These are phyloP conservation scores for Antechinus flavipes DNA, from an alignment of 2,113 vertebrate genomes.

Conservation along the genomic window DNA sequence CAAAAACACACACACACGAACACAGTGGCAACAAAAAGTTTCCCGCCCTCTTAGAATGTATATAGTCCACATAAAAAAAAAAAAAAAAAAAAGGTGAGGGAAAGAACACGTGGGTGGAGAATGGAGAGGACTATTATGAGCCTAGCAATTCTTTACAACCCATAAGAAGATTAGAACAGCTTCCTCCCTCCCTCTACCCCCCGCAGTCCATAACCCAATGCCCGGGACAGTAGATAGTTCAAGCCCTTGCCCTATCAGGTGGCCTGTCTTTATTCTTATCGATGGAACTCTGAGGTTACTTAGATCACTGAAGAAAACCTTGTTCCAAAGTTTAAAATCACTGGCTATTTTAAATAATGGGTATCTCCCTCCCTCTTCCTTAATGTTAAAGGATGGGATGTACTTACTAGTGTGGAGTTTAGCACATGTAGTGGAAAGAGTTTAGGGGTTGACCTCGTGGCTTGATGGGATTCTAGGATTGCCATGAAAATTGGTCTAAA, in stretches of 20 bases:
- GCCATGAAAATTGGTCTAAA: background rate
- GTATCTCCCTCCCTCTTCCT: background rate
- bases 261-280: background rate
- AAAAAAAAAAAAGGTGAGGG: background rate
- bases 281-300: background rate
- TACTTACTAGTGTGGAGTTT: background rate
- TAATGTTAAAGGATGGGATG: background rate
- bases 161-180: background rate
- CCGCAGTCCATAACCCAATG: background rate
- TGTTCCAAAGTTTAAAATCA: background rate
- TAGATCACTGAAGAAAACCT: background rate
- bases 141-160: constrained; percentile 5
- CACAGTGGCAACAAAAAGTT: background rate
- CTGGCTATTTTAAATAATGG: too few species aligned
- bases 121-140: background rate
- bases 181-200: background rate
- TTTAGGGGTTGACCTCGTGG: background rate
- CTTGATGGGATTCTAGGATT: background rate
- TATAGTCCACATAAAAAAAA: background rate
- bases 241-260: background rate
- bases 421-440: background rate
- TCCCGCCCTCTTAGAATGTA: background rate
- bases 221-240: background rate
- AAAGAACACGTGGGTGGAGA: background rate
- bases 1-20: background rate